These are phyloP conservation scores for Hydra vulgaris DNA, from an alignment of 30 jellyfish, hydroid and myxozoan genomes.

Conservation along the genomic window DNA sequence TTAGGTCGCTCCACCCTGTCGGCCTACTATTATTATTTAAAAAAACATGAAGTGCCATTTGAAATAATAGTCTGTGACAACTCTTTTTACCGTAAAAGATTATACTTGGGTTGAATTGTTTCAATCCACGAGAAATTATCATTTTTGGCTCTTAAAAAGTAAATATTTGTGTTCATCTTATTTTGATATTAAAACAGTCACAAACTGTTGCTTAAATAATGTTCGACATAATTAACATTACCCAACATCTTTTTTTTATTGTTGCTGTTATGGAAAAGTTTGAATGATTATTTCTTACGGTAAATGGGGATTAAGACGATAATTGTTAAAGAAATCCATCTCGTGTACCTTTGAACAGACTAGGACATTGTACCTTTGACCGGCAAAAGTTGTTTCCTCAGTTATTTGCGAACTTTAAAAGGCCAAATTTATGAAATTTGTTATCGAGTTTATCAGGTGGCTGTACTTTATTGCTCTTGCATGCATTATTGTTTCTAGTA, in stretches of 20 bases:
- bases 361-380: too few species aligned
- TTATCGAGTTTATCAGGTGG: too few species aligned
- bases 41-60: neutral
- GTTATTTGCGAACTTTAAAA: too few species aligned
- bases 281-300: neutral
- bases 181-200: neutral
- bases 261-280: neutral
- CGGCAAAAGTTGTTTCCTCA: too few species aligned
- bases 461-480: too few species aligned
- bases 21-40: neutral
- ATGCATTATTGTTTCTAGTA: too few species aligned
- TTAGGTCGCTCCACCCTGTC: neutral
- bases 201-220: neutral
- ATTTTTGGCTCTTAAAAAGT: neutral
- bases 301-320: neutral
- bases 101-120: neutral
- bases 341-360: neutral
- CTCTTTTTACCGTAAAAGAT: neutral
- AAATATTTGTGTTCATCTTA: too few species aligned
- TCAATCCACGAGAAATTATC: neutral
- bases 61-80: neutral
- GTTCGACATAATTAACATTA: neutral
- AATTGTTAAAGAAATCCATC: neutral
- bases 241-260: neutral
- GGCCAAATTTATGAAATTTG: too few species aligned